Conservation (phyloP, 2,113 vertebrate genomes). For the Sterna hirundo region DNA sequence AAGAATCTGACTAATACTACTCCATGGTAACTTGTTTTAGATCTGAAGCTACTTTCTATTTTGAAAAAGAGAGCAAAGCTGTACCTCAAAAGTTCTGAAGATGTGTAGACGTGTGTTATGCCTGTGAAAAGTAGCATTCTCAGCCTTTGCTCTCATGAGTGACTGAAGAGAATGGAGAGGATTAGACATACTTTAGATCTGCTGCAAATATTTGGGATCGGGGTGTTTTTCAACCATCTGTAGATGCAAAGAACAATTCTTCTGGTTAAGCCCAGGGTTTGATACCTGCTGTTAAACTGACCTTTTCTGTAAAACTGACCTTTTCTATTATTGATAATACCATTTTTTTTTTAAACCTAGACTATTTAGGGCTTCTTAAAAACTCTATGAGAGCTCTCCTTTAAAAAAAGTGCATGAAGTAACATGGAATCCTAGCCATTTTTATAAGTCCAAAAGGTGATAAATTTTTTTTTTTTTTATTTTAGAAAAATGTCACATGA, state of each 20-base stretch:
- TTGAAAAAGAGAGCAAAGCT: not conserved
- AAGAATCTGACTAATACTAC: not conserved
- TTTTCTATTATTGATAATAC: not conserved
- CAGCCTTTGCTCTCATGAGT: not conserved
- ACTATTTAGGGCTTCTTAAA: not conserved
- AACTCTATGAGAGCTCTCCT: not conserved
- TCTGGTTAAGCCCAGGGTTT: not conserved
- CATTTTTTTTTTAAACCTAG: not conserved
- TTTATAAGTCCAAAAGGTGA: not conserved
- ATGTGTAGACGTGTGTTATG: not conserved
- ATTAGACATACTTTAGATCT: not conserved
- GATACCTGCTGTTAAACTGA: not conserved
- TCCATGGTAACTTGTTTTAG: not conserved
- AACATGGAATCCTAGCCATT: not conserved
- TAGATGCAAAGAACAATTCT: not conserved
- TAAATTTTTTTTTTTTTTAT: not conserved
- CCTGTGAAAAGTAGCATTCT: not conserved
- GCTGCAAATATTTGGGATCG: not conserved
- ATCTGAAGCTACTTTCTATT: not conserved
- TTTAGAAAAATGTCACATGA: not conserved
- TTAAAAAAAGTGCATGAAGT: not conserved
- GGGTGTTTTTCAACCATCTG: not conserved
- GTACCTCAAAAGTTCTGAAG: not conserved
- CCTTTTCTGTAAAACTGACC: not conserved
- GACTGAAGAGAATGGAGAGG: not conserved